phyloP scores from a whole-genome alignment of 2,797 vertebrate genomes.

The Tauraco hartlaubi region DNA sequence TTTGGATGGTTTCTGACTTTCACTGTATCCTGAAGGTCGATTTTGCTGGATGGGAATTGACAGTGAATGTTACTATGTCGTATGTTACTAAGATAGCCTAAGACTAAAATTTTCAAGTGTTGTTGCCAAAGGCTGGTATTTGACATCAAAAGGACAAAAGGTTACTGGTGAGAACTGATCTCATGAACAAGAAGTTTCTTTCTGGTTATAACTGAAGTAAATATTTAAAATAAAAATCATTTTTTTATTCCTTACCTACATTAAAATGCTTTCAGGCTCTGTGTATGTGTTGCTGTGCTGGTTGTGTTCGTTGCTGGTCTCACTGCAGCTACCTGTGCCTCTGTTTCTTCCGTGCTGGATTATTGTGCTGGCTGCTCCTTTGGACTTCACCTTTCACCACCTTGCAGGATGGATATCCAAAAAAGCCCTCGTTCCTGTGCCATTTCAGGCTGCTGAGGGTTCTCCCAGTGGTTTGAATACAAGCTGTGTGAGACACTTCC shows the following conservation, averaged over 20 bases:
- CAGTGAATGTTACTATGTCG: neutral
- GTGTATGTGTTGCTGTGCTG: neutral
- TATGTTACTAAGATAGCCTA: neutral
- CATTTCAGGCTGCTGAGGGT: fast-evolving
- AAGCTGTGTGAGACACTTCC: neutral
- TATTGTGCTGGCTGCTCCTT: neutral
- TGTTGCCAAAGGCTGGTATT: neutral
- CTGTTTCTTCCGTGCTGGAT: neutral
- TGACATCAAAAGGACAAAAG: neutral
- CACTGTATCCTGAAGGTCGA: neutral
- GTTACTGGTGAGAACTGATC: neutral
- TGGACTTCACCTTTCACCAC: neutral
- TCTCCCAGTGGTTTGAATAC: neutral
- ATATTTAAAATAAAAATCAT: fast-evolving
- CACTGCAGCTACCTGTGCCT: neutral
- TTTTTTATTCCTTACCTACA: neutral
- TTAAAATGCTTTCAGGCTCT: neutral
- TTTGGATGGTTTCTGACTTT: neutral
- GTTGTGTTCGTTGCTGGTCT: neutral
- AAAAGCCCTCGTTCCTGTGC: neutral
- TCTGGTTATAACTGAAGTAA: neutral
- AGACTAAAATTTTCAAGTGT: neutral
- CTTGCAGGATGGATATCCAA: neutral
- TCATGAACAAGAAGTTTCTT: neutral
- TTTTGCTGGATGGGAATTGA: neutral